Base-by-base conservation (phyloP, 2,797 vertebrate genomes). In the Macrochelys suwanniensis region DNA sequence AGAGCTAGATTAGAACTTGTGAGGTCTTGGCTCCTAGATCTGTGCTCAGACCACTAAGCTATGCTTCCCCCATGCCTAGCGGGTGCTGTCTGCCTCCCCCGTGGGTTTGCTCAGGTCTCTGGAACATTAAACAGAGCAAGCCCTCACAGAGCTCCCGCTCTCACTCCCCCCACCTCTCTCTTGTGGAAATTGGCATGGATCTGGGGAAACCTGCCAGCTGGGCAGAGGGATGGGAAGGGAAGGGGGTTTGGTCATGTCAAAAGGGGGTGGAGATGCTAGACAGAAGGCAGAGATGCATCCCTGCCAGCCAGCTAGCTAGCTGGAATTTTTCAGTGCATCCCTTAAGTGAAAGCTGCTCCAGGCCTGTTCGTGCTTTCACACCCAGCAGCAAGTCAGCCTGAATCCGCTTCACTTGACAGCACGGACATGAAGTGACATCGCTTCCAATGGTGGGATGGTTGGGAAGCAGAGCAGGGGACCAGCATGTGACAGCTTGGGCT, bases 391-490 rank as follows among this genome's bases (percentile, higher is more conserved):
- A 0, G 0, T 76, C 89, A 90, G 93, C 82, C 92, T 57, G 88
- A 42, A 74, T n/a, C 5, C 76, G 23, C 82, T 78, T 82, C 57
- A 3, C 61, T 71, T 86, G 71, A 86, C 89, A 88, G 88, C 4
- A 2, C 51, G 95, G 94, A 51, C 79, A 33, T 77, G 7, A 17
- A 85, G 28, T 90, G 78, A 5, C 86, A 68, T 84, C 84, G 77
- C 84, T 68, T 26, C 89, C 90, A 91, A 89, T 91, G 94, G 95
- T 88, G 84, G 91, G 78, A 53, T 76, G 87, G 88, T 93, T 90
- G 89, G 89, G 80, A 5, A 91, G 95, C 84, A 91, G 33, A 92
- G 92, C 84, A 92, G 94, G 88, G 89, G 92, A 89, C 19, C 77
- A 9, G 89, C 61, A 88, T 86, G 88, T 1, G 8, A 88, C 88